Base-by-base conservation (phyloP, 2,888 invertebrate genomes). In the Drosophila mimica region DNA sequence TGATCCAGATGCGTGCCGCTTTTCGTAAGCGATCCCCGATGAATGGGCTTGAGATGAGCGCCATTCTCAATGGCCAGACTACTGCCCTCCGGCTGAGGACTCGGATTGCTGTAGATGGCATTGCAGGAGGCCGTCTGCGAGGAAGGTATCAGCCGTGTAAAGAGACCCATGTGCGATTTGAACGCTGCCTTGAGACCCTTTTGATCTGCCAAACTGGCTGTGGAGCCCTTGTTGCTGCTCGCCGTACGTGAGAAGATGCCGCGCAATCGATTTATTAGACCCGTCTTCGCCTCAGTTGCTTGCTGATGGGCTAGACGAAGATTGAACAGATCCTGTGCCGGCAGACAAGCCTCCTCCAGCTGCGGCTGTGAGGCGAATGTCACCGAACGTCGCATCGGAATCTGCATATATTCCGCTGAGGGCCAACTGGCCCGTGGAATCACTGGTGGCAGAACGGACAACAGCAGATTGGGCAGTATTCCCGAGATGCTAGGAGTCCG, bases 371-470 rank as follows among this genome's bases (percentile, higher is more conserved):
- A 95, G 85, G 95, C 95, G 87, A 95, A 95, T 64, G 95, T 95
- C 67, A 95, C 95, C 2, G 95, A 95, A 78, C 95, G 94, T 25
- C 95, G 91, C 93, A 94, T 94, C 0, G 95, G 94, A 60, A 93
- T 89, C 69, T 94, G 94, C 92, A 94, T 94, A 52, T 94, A 95
- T 84, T 96, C 95, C 0, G 96, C 95, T 15, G 96, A 96, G 0
- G 96, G 96, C 96, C 96, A 96, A 91, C 96, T 96, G 8, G 96
- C 96, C 49, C 96, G 94, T 0, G 96, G 96, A 62, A 96, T 96
- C 59, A 96, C 96, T 2, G 96, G 96, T 0, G 96, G 96, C 0
- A 96, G 93, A 9, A 96, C 96, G 25, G 96, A 96, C 3, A 96
- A 94, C 36, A 96, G 93, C 11, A 96, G 93, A 93, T 96, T 94